phyloP scores from a whole-genome alignment of 2,797 vertebrate genomes.

The Uromys caudimaculatus region DNA sequence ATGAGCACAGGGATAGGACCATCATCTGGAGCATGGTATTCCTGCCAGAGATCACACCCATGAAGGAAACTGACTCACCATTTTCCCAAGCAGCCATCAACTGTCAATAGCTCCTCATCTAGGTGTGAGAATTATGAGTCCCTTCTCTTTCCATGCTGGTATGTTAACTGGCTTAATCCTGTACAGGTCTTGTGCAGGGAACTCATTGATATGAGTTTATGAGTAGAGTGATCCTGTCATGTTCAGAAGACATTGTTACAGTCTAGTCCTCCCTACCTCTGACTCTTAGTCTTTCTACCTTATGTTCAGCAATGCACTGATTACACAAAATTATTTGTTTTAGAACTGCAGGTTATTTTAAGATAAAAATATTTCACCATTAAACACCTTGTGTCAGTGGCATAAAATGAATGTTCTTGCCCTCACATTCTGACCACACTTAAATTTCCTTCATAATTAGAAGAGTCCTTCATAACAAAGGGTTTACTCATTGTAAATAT shows the following conservation, averaged over 20 bases:
- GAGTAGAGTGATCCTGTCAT: background rate
- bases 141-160: background rate
- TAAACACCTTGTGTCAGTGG: background rate
- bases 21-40: background rate
- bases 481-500: background rate
- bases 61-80: background rate
- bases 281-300: background rate
- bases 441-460: background rate
- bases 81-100: background rate
- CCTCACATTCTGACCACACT: background rate
- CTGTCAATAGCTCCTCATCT: background rate
- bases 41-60: background rate
- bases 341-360: slow-evolving; percentile 24
- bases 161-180: background rate
- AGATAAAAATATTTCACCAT: slow-evolving; percentile 28
- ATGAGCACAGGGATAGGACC: background rate
- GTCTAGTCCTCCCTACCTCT: background rate
- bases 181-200: background rate
- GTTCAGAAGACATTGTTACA: background rate
- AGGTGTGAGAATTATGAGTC: background rate
- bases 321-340: slow-evolving; percentile 43
- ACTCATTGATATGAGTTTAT: background rate
- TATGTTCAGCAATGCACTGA: background rate
- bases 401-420: background rate
- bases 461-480: background rate